phyloP scores from a whole-genome alignment of 2,888 invertebrate genomes.

The Drosophila demipolita region DNA sequence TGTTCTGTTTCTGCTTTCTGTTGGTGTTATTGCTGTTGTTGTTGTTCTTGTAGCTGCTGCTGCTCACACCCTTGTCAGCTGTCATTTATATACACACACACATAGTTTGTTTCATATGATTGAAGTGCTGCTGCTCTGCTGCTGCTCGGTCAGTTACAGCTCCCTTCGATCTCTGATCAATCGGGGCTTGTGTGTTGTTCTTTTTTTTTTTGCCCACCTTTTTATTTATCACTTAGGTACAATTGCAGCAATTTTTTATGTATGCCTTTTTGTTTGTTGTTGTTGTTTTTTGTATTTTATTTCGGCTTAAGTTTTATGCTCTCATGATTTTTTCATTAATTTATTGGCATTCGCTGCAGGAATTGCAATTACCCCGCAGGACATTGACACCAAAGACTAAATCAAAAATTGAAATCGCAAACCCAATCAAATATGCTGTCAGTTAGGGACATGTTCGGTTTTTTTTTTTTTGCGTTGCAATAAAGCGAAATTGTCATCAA shows the following conservation, averaged over 20 bases:
- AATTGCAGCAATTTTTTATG: conserved; percentile 52
- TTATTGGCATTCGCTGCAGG: conserved; percentile 57
- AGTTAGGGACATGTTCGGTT: conserved; percentile 15
- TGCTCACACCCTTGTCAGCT: conserved; percentile 80
- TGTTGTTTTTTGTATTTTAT: conserved; percentile 40
- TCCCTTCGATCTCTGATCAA: conserved; percentile 51
- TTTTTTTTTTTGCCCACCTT: conserved; percentile 51
- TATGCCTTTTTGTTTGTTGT: conserved; percentile 21
- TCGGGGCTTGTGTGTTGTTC: conserved; percentile 26
- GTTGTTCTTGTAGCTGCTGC: conserved; percentile 35
- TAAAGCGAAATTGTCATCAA: conserved; percentile 8
- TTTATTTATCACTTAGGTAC: conserved; percentile 76
- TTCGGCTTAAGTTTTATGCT: conserved; percentile 67
- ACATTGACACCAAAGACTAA: conserved; percentile 40
- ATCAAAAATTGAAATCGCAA: conserved; percentile 29
- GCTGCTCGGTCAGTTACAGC: conserved; percentile 48
- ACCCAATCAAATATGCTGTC: conserved; percentile 39
- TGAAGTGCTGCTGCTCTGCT: conserved; percentile 64
- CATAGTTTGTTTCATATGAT: conserved; percentile 57
- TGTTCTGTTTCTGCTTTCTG: background rate
- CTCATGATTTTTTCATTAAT: conserved; percentile 74
- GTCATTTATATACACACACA: conserved; percentile 59
- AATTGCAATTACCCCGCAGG: conserved; percentile 48
- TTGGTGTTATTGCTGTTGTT: conserved; percentile 15
- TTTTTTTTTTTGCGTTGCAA: conserved; percentile 1